A percentile compares a stretch with the other conserved stretches of the same genome.
Conservation (phyloP, 2,888 invertebrate species). For the Erebia epiphron region DNA sequence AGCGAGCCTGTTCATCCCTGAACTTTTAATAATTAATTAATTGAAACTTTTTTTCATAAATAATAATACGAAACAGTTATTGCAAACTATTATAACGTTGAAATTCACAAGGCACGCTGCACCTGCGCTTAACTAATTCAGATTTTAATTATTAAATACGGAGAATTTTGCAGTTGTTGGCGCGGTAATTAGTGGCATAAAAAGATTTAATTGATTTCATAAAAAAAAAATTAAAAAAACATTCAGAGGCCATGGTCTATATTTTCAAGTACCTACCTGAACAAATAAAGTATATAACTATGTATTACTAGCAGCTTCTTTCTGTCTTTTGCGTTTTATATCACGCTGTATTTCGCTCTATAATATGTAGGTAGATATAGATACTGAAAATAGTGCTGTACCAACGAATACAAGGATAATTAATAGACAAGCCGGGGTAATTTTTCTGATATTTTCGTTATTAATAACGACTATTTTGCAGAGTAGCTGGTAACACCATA, state of each 20-base stretch:
- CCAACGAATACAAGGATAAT: background rate
- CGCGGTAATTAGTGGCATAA: slow-evolving; percentile 5
- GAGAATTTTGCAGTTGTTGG: background rate
- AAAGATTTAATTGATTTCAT: background rate
- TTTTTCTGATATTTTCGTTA: background rate
- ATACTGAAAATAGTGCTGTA: too few species aligned
- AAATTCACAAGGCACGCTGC: background rate
- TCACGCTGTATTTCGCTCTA: too few species aligned
- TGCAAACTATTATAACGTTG: background rate
- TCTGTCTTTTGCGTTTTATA: too few species aligned
- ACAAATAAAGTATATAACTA: background rate
- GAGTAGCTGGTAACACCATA: background rate
- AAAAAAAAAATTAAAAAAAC: slow-evolving; percentile 3
- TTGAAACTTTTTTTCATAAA: slow-evolving; percentile 3
- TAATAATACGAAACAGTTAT: slow-evolving; percentile 3
- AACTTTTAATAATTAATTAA: slow-evolving; percentile 5
- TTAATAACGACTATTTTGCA: background rate
- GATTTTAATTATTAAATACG: slow-evolving; percentile 22
- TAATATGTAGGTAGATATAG: too few species aligned
- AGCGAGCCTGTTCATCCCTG: background rate
- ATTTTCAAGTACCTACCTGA: background rate
- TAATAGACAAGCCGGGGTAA: background rate
- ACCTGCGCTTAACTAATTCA: slow-evolving; percentile 14
- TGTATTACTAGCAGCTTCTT: too few species aligned
- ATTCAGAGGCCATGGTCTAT: background rate